Base-by-base conservation (phyloP, 1,140 invertebrate species). In the Parapsyche elsis region DNA sequence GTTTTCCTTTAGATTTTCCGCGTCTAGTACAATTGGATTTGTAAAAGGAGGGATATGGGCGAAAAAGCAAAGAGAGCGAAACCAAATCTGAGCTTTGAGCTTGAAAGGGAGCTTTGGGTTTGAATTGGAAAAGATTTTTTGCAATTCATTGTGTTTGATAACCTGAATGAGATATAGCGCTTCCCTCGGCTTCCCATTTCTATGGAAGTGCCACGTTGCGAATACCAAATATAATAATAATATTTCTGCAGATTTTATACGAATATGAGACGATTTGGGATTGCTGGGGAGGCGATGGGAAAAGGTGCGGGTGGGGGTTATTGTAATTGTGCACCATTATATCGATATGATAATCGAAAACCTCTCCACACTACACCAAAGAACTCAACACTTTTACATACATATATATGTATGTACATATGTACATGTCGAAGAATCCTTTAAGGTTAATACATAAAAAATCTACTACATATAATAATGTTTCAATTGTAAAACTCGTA, bases 71-170 rank as follows among this genome's bases (percentile, higher is more conserved):
- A 24, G 44, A 76, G 64, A 71, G 49, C 46, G 64, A 77, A 79
- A 79, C 78, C 78, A 80, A 83, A 81, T 83, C 80, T 81, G 74
- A 78, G 78, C 45, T 70, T 76, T 76, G 74, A 67, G 19, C 64
- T 24, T 24, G 19, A 76, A 71, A 81, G 77, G 71, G 74, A 71
- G 73, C 67, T 79, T 74, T 80, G 53, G 75, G 44, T 53, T 61
- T 76, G 80, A 81, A 83, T 81, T 78, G 78, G 80, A 78, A 81
- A 81, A 81, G 80, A 81, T 83, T 83, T 83, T 83, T 83, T 83
- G 82, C 82, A 83, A 83, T 70, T 83, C 82, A 83, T 83, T 83
- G 82, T 83, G 82, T 80, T 83, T 83, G 82, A 83, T 83, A 83
- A 83, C 82, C 78, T 78, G 82, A 83, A 81, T 83, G 82, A 83